Base-by-base conservation (phyloP, 2,797 vertebrate species). In the Acipenser oxyrinchus region DNA sequence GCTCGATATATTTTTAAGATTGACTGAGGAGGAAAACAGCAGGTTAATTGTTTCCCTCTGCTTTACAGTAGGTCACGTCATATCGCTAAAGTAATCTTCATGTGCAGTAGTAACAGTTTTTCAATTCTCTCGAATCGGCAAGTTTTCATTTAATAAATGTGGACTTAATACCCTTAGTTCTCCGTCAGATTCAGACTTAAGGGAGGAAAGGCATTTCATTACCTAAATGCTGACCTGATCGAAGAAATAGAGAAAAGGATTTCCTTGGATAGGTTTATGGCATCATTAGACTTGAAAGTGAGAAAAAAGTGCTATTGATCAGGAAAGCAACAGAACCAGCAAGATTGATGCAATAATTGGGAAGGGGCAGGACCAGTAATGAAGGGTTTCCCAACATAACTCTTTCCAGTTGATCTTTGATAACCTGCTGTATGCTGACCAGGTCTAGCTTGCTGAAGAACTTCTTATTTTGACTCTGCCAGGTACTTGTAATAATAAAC, bases 121-220 rank as follows among this genome's bases (percentile, higher is more conserved):
- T 58, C 55, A 58, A 13, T 58, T 58, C 12, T 58, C 55, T 58
- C 55, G 15, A 11, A 58, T 6, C 12, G 15, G 55, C 55, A 58
- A 58, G n/a, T 58, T 58, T 58, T 58, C 55, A 58, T 13, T 58
- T 58, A 58, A 58, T 58, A 58, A 13, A 58, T 58, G 55, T 58
- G 15, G 55, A 58, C 55, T 1, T 58, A 58, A 58, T 58, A 58
- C 55, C 55, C 12, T 58, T n/a, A n/a, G 55, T 15, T 11, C 55
- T 58, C 10, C 6, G 55, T 58, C 55, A 58, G 55, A 58, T 58
- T 58, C 11, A 58, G 15, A 58, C 55, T 58, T 58, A 58, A 13
- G 15, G 55, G 55, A 58, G 15, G 55, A 58, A 58, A 58, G 55
- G 15, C 55, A 58, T 58, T 58, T 58, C n/a, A 58, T 58, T 58